Percentiles rank a stretch among this genome's conserved stretches.
phyloP scores from a whole-genome alignment of 1,140 invertebrate species.

The Callitettix versicolor region DNA sequence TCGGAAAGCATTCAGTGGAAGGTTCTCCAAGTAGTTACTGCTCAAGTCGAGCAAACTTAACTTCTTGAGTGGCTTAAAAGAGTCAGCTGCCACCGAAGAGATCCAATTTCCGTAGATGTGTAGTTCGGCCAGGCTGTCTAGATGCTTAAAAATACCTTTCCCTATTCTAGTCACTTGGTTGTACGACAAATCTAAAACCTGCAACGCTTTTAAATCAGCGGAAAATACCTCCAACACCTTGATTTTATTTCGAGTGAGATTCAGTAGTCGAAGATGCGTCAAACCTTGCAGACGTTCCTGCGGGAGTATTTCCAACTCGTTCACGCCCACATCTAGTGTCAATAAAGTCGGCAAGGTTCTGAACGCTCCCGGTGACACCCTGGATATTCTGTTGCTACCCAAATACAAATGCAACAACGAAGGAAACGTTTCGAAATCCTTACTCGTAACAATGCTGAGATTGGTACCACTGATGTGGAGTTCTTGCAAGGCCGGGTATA shows the following conservation, averaged over 20 bases:
- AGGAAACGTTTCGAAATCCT: constrained; percentile 80
- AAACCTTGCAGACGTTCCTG: constrained; percentile 74
- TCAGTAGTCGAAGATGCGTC: constrained; percentile 55
- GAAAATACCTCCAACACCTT: constrained; percentile 77
- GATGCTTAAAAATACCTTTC: constrained; percentile 61
- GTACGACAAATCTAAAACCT: constrained; percentile 69
- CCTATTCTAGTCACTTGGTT: constrained; percentile 71
- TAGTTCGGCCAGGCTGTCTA: constrained; percentile 62
- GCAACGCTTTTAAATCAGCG: constrained; percentile 58
- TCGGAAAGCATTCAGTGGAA: constrained; percentile 63
- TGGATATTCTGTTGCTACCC: constrained; percentile 60
- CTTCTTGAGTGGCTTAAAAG: constrained; percentile 69
- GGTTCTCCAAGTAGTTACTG: constrained; percentile 69
- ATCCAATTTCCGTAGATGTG: constrained; percentile 75
- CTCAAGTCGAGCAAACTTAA: constrained; percentile 70
- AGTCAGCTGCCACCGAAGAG: constrained; percentile 60
- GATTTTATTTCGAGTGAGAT: constrained; percentile 71
- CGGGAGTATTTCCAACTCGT: constrained; percentile 73
- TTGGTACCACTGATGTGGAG: constrained; percentile 73
- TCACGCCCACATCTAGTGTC: constrained; percentile 71
- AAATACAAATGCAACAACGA: constrained; percentile 63
- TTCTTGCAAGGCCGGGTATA: constrained; percentile 47
- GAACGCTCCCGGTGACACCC: constrained; percentile 78
- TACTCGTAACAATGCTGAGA: constrained; percentile 71
- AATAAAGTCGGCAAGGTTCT: constrained; percentile 59